A percentile compares a stretch with the other conserved stretches of the same genome.
Conservation (phyloP, 2,113 vertebrate species). For the Xenopus laevis region DNA sequence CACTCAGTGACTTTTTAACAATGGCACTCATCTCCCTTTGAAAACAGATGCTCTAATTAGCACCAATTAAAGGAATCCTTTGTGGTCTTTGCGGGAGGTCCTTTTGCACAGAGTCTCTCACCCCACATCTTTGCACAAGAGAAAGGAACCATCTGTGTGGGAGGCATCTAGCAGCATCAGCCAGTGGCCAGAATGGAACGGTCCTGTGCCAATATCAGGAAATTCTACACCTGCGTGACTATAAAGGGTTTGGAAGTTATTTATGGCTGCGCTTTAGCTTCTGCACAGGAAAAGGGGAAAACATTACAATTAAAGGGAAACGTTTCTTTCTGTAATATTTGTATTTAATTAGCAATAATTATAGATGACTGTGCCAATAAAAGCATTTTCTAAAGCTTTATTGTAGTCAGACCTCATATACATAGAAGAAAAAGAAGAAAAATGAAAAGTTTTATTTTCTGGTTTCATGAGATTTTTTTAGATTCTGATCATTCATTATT, state of each 20-base stretch:
- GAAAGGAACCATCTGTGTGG: conserved; percentile 33
- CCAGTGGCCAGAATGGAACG: conserved; percentile 8
- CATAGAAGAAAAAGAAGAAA: too few relatives aligned
- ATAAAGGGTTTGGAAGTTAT: not conserved
- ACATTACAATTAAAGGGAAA: not conserved
- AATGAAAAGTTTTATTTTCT: too few relatives aligned
- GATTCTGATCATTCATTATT: too few relatives aligned
- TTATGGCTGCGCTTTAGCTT: too few relatives aligned
- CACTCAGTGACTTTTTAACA: conserved; percentile 57
- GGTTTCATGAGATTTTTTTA: too few relatives aligned
- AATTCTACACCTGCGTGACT: conserved; percentile 25
- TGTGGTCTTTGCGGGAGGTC: conserved; percentile 52
- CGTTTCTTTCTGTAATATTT: too few relatives aligned
- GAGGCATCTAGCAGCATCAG: conserved; percentile 9
- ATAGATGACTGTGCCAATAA: too few relatives aligned
- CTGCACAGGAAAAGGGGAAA: not conserved
- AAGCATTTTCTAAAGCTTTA: too few relatives aligned
- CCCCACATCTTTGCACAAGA: not conserved
- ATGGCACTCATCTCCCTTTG: conserved; percentile 60
- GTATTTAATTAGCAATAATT: too few relatives aligned
- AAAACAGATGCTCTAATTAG: conserved; percentile 64
- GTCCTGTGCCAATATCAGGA: conserved; percentile 17
- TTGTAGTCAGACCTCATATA: too few relatives aligned
- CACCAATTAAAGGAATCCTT: conserved; percentile 63
- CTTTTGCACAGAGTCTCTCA: conserved; percentile 41